Percentiles rank a stretch among this genome's conserved stretches.
phyloP scores from a whole-genome alignment of 2,888 invertebrate genomes.

The Coecobrya sp. region DNA sequence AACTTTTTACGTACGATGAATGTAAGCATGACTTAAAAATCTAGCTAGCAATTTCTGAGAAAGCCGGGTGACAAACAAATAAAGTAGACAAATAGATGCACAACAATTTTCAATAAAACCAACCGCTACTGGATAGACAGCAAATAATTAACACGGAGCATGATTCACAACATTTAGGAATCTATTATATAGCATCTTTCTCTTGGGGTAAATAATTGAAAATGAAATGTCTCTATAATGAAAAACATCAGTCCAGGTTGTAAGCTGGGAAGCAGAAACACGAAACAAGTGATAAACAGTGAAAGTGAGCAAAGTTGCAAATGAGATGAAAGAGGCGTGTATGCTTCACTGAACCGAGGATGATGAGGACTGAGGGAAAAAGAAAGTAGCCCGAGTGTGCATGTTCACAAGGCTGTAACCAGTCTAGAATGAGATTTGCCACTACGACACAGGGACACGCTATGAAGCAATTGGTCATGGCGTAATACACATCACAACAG shows the following conservation, averaged over 20 bases:
- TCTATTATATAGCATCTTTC: no score
- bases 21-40: no score
- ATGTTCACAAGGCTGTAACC: neutral
- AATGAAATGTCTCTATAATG: no score
- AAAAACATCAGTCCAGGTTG: neutral
- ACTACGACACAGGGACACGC: neutral
- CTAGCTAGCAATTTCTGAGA: no score
- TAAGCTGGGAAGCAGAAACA: neutral
- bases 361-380: slow-evolving; percentile 27
- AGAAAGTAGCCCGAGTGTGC: slow-evolving; percentile 28
- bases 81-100: no score
- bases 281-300: slow-evolving; percentile 10
- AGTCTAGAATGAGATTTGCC: slow-evolving; percentile 2
- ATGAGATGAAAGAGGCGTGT: neutral
- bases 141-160: no score
- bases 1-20: no score
- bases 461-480: slow-evolving; percentile 16
- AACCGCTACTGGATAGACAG: no score
- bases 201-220: no score
- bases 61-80: no score
- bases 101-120: no score
- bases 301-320: slow-evolving; percentile 7
- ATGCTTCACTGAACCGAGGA: slow-evolving; percentile 25
- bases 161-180: no score
- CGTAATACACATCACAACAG: neutral